Evolutionary conservation across 1,140 invertebrate genomes (phyloP), one percentile per base, ranked within the genome.

Genomic region (Sipha flava): DNA sequence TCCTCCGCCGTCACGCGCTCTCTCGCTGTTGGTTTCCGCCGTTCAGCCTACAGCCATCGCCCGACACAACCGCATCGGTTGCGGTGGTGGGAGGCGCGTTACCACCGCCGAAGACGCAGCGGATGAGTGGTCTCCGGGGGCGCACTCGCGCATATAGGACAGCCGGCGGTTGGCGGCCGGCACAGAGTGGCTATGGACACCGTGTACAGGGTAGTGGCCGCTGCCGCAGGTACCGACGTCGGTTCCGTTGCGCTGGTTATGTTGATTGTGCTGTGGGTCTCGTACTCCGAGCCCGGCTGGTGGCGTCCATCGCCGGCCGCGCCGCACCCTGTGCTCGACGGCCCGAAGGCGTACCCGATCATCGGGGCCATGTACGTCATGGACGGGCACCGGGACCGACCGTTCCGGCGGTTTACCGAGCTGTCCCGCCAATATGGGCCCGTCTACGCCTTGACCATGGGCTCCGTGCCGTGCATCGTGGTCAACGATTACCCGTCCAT

Each of bases 401-500:
- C 92, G 0, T 93, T 93, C 82, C 87, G 91, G 79, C 90, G 89
- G 1, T 93, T 95, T 82, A 90, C 90, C 0, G 88, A 87, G 5
- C 84, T 95, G 31, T 87, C 90, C 4, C 89, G 90, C 82, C 83
- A 88, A 34, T 94, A 93, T 83, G 94, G 94, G 2, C 90, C 92
- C 73, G 90, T 95, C 49, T 94, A 90, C 84, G 88, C 89, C 52
- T 86, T 95, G 52, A 89, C 88, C 49, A 85, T 96, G 66, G 94
- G 94, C 0, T 85, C 87, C 1, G 88, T 88, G 0, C 88, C 89
- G 23, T 93, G 92, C 83, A 86, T 95, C 5, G 90, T 96, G 16
- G 90, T 95, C 26, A 94, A 92, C 84, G 92, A 90, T 82, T 89
- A 91, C 82, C 87, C 89, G 3, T 84, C 90, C 16, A 92, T 95